Evolutionary conservation across 1,140 invertebrate genomes (phyloP).

Genomic region (Drosophila miranda): DNA sequence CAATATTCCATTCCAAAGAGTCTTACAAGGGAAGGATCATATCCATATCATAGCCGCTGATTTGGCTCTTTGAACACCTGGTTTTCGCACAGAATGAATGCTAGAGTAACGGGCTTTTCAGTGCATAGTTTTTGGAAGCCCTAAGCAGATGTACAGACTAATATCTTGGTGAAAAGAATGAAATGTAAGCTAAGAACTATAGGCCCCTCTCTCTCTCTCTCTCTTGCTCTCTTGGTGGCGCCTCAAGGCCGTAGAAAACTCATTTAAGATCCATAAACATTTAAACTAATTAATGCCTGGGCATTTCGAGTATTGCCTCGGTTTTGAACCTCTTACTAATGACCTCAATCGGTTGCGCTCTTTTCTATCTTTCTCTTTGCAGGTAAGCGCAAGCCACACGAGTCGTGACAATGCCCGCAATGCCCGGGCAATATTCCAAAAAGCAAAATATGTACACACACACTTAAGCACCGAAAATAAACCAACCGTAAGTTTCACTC

Average conservation of each 20-base stretch:
- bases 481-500: conserved; percentile 69
- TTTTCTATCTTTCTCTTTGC: conserved; percentile 66
- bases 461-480: conserved; percentile 17
- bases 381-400: conserved; percentile 53
- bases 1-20: too few species aligned
- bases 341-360: conserved; percentile 55
- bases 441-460: not conserved
- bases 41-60: too few species aligned
- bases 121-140: too few species aligned
- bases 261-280: conserved; percentile 43
- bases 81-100: too few species aligned
- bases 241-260: conserved; percentile 11
- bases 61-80: too few species aligned
- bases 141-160: too few species aligned
- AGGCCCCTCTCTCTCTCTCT: not conserved
- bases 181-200: too few species aligned
- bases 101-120: too few species aligned
- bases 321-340: conserved; percentile 66
- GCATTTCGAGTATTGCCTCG: conserved; percentile 14
- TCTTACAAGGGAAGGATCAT: too few species aligned
- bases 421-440: conserved; percentile 40
- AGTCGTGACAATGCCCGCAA: conserved; percentile 61
- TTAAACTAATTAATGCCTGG: conserved; percentile 47
- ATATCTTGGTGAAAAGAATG: conserved; percentile 1
- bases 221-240: too few species aligned